Percentiles rank a stretch among this genome's conserved stretches.
Evolutionary conservation across 2,888 invertebrate genomes (phyloP).

Genomic region (Catocala nupta): DNA sequence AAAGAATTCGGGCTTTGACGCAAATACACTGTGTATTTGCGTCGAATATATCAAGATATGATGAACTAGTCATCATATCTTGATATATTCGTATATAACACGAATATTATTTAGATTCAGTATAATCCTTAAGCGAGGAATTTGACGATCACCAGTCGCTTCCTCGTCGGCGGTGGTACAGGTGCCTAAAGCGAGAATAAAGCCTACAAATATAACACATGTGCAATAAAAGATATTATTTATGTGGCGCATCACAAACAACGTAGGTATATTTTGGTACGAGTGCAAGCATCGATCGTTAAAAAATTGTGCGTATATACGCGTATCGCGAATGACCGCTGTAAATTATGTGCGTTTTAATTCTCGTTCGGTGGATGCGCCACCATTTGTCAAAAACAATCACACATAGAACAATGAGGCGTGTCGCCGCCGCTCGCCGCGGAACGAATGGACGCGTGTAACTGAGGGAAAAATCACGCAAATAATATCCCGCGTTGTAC

Average conservation of each 20-base stretch:
- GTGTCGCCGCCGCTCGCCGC: slow-evolving; percentile 62
- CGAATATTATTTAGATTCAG: too few species aligned
- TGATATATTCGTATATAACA: too few species aligned
- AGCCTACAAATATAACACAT: neutral
- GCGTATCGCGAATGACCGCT: slow-evolving; percentile 60
- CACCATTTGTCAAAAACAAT: slow-evolving; percentile 78
- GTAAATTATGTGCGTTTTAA: slow-evolving; percentile 72
- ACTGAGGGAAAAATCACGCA: slow-evolving; percentile 38
- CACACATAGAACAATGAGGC: slow-evolving; percentile 73
- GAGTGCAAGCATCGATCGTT: slow-evolving; percentile 21
- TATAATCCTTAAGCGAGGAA: too few species aligned
- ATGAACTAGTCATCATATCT: too few species aligned
- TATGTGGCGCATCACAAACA: slow-evolving; percentile 15
- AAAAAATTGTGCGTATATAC: slow-evolving; percentile 43
- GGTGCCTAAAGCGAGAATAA: neutral
- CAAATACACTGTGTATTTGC: too few species aligned
- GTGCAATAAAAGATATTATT: slow-evolving; percentile 23
- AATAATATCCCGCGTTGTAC: slow-evolving; percentile 43
- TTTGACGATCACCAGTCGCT: too few species aligned
- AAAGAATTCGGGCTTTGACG: too few species aligned
- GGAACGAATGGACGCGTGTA: slow-evolving; percentile 46
- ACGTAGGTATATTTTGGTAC: slow-evolving; percentile 14
- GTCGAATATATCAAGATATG: too few species aligned
- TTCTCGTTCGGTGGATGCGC: slow-evolving; percentile 54
- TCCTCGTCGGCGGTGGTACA: too few species aligned